These are phyloP conservation scores for Propithecus deckenii DNA, from an alignment of 2,797 vertebrate genomes.

Conservation along the genomic window DNA sequence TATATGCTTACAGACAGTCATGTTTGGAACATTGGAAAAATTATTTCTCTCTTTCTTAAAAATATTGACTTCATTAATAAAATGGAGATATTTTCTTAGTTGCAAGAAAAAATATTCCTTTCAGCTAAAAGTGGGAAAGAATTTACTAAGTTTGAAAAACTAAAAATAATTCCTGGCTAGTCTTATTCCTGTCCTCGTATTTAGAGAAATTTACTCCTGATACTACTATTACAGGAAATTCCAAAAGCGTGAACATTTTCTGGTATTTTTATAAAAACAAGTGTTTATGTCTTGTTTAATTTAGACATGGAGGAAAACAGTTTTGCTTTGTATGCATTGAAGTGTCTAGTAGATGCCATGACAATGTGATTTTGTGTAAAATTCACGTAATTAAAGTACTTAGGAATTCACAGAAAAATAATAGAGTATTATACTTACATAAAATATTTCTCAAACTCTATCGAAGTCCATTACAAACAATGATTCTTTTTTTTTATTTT, in stretches of 20 bases:
- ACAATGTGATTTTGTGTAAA: slow-evolving; percentile 31
- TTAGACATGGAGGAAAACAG: slow-evolving; percentile 47
- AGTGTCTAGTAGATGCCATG: background rate
- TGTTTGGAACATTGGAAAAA: background rate
- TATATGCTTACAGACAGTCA: background rate
- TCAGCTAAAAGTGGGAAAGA: slow-evolving; percentile 70
- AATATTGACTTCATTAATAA: slow-evolving; percentile 33
- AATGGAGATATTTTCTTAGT: slow-evolving; percentile 64
- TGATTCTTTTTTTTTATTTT: too few species aligned
- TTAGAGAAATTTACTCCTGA: slow-evolving; percentile 74
- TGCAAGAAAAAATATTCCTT: slow-evolving; percentile 64
- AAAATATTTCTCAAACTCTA: background rate
- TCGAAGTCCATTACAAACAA: background rate
- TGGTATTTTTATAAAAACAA: slow-evolving; percentile 67
- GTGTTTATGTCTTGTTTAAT: slow-evolving; percentile 56
- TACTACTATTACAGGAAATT: slow-evolving; percentile 78
- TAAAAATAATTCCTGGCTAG: slow-evolving; percentile 72
- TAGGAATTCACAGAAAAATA: slow-evolving; percentile 13
- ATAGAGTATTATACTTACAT: background rate
- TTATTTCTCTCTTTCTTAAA: slow-evolving; percentile 1
- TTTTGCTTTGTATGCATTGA: slow-evolving; percentile 37
- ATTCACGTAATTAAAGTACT: background rate
- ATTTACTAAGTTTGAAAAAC: slow-evolving; percentile 68
- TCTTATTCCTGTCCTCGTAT: slow-evolving; percentile 62
- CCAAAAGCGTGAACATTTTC: slow-evolving; percentile 64